A percentile compares a stretch with the other conserved stretches of the same genome.
phyloP scores from a whole-genome alignment of 2,888 invertebrate genomes.

The Leptopterna dolabrata region DNA sequence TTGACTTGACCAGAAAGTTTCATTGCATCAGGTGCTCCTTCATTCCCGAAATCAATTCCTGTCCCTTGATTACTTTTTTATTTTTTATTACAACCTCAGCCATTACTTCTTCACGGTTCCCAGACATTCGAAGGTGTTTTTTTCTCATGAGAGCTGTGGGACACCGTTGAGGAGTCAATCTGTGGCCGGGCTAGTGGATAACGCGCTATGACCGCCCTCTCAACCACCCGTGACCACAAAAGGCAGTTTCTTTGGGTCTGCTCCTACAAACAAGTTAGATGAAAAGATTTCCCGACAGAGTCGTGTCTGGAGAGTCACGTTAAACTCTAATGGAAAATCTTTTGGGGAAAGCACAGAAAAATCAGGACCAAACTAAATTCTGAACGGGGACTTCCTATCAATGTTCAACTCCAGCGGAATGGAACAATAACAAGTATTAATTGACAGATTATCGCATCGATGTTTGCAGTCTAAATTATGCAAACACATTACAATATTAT shows the following conservation, averaged over 20 bases:
- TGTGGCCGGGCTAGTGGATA: constrained; percentile 17
- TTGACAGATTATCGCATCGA: too few species aligned
- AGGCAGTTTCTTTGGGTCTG: constrained; percentile 30
- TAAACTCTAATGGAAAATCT: too few species aligned
- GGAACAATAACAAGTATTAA: too few species aligned
- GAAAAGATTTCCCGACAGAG: constrained; percentile 9
- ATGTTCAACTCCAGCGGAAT: too few species aligned
- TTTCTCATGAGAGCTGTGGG: constrained; percentile 22
- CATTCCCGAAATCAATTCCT: not conserved
- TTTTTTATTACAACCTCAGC: not conserved
- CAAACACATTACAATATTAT: too few species aligned
- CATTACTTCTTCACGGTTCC: constrained; percentile 10
- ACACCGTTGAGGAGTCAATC: constrained; percentile 38
- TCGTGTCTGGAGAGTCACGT: not conserved
- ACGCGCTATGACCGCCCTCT: constrained; percentile 46
- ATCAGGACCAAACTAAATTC: too few species aligned
- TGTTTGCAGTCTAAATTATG: too few species aligned
- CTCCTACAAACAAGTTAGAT: constrained; percentile 34
- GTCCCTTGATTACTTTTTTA: not conserved
- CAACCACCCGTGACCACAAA: constrained; percentile 45
- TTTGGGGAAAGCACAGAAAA: too few species aligned
- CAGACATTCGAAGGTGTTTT: not conserved
- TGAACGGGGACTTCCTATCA: too few species aligned
- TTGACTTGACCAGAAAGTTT: too few species aligned
- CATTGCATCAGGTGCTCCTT: not conserved